phyloP scores from a whole-genome alignment of 1,140 invertebrate genomes.

The Aplysia californica region DNA sequence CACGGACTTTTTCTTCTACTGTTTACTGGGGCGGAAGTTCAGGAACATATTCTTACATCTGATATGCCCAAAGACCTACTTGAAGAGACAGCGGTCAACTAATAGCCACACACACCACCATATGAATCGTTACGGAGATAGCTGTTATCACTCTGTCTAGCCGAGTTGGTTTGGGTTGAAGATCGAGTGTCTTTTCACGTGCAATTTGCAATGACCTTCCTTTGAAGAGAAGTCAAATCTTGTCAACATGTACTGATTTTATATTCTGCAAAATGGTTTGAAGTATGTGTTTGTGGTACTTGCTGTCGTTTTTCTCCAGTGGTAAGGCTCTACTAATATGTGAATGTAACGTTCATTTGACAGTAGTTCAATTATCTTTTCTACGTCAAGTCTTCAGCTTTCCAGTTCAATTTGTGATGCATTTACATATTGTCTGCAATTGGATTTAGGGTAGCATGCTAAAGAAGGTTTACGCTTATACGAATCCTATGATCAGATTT shows the following conservation, averaged over 20 bases:
- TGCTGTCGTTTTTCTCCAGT: not conserved
- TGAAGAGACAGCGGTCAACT: not conserved
- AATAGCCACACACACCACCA: not conserved
- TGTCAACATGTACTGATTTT: not conserved
- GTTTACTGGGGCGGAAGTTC: conserved; percentile 95
- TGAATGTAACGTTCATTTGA: no score
- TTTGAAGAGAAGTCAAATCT: not conserved
- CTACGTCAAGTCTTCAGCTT: no score
- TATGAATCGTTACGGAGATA: not conserved
- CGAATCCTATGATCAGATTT: no score
- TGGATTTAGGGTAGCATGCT: no score
- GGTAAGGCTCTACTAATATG: no score
- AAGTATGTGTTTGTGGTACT: not conserved
- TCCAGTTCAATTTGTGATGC: no score
- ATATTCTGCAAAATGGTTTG: not conserved
- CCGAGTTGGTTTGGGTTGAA: not conserved
- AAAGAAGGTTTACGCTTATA: no score
- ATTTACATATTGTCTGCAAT: no score
- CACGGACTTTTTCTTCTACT: conserved; percentile 79
- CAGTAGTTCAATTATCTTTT: no score
- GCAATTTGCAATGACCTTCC: not conserved
- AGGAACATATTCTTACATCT: conserved; percentile 86
- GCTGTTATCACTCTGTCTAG: conserved; percentile 9
- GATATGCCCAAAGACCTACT: conserved; percentile 73
- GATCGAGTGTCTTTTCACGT: not conserved